Conservation (phyloP, 2,113 vertebrate species). For the Zapornia atra region DNA sequence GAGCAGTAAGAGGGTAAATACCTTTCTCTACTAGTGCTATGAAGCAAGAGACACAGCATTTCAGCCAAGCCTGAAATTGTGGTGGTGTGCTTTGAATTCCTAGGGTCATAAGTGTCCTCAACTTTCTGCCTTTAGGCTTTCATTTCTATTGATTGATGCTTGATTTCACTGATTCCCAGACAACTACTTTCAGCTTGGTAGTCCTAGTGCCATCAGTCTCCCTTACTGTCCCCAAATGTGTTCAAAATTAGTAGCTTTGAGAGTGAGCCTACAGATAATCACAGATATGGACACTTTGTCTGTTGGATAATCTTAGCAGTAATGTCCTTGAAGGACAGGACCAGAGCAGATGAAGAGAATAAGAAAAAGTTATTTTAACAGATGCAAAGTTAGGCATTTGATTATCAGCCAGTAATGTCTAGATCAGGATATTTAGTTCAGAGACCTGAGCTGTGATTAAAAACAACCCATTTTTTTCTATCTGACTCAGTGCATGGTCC, state of each 20-base stretch:
- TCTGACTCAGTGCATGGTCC: not conserved
- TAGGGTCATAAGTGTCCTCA: not conserved
- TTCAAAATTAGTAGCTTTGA: not conserved
- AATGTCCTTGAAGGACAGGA: not conserved
- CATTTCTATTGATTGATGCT: not conserved
- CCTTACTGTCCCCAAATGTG: not conserved
- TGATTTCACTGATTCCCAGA: not conserved
- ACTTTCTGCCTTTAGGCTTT: not conserved
- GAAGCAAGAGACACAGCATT: not conserved
- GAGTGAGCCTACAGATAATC: not conserved
- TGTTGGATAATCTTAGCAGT: not conserved
- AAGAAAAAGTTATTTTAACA: not conserved
- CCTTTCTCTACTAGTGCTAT: not conserved
- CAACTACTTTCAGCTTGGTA: not conserved
- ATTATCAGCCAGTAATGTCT: not conserved
- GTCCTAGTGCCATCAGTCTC: not conserved
- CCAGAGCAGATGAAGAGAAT: not conserved
- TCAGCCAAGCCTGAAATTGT: not conserved
- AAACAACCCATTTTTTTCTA: not conserved
- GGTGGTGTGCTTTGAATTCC: not conserved
- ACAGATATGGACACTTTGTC: not conserved
- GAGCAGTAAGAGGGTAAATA: not conserved
- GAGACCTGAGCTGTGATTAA: not conserved
- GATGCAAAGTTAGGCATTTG: not conserved
- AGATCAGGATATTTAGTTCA: not conserved